Conservation (phyloP, 2,888 invertebrate genomes). For the Acrobasis repandana region DNA sequence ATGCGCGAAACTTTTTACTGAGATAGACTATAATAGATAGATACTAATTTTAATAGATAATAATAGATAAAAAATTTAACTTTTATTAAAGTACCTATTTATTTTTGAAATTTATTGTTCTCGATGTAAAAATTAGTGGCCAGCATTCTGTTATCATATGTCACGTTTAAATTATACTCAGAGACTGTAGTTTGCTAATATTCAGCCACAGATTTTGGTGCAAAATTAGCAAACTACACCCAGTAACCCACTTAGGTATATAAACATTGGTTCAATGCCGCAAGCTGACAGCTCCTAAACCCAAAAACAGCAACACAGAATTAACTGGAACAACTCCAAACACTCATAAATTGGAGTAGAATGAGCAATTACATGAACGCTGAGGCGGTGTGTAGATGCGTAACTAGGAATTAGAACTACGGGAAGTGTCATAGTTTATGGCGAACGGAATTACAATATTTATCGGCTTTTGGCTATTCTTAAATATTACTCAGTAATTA, state of each 20-base stretch:
- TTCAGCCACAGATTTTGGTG: too few species aligned
- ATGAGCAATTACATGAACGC: slow-evolving; percentile 35
- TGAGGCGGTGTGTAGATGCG: slow-evolving; percentile 22
- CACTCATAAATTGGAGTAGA: slow-evolving; percentile 34
- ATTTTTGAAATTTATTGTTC: too few species aligned
- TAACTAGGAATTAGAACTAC: not conserved
- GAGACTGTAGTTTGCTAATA: too few species aligned
- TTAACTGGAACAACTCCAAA: slow-evolving; percentile 25
- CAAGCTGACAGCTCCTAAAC: slow-evolving; percentile 1
- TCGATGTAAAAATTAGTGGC: too few species aligned
- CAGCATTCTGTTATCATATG: too few species aligned
- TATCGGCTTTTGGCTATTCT: not conserved
- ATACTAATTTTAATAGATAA: too few species aligned
- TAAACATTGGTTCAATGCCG: slow-evolving; percentile 3
- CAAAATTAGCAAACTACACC: not conserved
- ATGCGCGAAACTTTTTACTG: too few species aligned
- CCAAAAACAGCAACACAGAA: slow-evolving; percentile 25
- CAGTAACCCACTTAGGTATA: not conserved
- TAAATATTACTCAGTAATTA: too few species aligned
- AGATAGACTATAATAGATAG: too few species aligned
- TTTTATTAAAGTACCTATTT: too few species aligned
- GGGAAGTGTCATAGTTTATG: not conserved
- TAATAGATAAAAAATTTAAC: too few species aligned
- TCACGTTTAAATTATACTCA: too few species aligned
- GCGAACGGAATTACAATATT: not conserved